These are phyloP conservation scores for Epinotia demarniana DNA, from an alignment of 2,888 invertebrate genomes.

Conservation along the genomic window DNA sequence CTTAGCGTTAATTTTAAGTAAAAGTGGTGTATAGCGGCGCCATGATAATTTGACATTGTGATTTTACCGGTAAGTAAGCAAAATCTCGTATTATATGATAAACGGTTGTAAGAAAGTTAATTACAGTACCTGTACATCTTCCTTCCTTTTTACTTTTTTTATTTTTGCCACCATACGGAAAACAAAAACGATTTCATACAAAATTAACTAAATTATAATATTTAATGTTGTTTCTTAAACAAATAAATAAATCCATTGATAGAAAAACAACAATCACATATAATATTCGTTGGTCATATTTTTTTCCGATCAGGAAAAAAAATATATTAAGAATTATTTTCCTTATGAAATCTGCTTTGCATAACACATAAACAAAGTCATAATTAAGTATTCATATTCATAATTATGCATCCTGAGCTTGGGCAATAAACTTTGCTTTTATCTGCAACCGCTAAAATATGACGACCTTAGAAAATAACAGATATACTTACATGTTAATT, in stretches of 20 bases:
- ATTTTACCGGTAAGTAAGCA: constrained; percentile 20
- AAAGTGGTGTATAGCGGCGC: constrained; percentile 21
- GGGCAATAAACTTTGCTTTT: constrained; percentile 38
- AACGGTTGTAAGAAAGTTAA: background rate
- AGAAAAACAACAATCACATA: background rate
- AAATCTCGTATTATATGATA: background rate
- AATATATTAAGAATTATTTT: constrained; percentile 9
- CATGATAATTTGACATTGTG: background rate
- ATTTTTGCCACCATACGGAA: background rate
- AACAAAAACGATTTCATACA: no score
- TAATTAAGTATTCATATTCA: constrained; percentile 29
- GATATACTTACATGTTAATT: background rate
- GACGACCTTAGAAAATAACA: constrained; percentile 23
- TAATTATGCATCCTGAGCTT: constrained; percentile 26
- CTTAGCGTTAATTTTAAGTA: constrained; percentile 27
- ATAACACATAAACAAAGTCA: constrained; percentile 32
- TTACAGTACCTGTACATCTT: background rate
- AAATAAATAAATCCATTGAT: background rate
- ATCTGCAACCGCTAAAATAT: constrained; percentile 35
- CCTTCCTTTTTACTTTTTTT: background rate
- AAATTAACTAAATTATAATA: no score
- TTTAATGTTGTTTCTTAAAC: no score
- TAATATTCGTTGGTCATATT: constrained; percentile 2
- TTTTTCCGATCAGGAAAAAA: constrained; percentile 12
- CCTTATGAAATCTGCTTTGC: constrained; percentile 35